Base-by-base conservation (phyloP, 2,113 vertebrate species). In the Gobius niger region DNA sequence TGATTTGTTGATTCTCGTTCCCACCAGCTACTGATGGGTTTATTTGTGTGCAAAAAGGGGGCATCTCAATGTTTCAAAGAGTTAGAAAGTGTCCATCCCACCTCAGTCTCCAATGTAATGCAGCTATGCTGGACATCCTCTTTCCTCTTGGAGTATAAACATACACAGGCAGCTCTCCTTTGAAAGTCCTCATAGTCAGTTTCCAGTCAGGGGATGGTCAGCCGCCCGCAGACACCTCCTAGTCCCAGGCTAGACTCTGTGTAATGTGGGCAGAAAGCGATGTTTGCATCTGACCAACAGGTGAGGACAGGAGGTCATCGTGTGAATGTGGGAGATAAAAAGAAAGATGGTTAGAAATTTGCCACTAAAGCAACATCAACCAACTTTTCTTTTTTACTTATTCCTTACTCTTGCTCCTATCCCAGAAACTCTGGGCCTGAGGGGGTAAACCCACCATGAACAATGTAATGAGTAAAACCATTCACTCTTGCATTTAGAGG, bases 71-170 rank as follows among this genome's bases (percentile, higher is more conserved):
- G 80, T 76, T 82, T 88, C 81, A 88, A 86, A 88, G 75, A 59
- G 54, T 77, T 75, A 79, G 56, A 67, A 65, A 62, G 70, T 50
- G 68, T 67, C 70, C 73, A 50, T 83, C 77, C 71, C 70, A 63
- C 72, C 75, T 82, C 80, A 70, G 72, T 54, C 65, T 57, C 75
- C 76, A 73, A 81, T 78, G 76, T 82, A 72, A 85, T 71, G 67
- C 75, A 76, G 66, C 77, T 72, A 82, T 81, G 76, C 80, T 82
- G 75, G 52, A 81, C 74, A 82, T 84, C 85, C 83, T 71, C 77
- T 77, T 63, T 50, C 63, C 24, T 34, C 24, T 34, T 4, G 47
- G 71, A 77, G 75, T 72, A 78, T 84, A 82, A 86, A 83, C 81
- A 88, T 87, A 85, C 83, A 74, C 59, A 74, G 61, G 44, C 72